Conservation (phyloP, 2,797 vertebrate species). For the Apogon talboti region DNA sequence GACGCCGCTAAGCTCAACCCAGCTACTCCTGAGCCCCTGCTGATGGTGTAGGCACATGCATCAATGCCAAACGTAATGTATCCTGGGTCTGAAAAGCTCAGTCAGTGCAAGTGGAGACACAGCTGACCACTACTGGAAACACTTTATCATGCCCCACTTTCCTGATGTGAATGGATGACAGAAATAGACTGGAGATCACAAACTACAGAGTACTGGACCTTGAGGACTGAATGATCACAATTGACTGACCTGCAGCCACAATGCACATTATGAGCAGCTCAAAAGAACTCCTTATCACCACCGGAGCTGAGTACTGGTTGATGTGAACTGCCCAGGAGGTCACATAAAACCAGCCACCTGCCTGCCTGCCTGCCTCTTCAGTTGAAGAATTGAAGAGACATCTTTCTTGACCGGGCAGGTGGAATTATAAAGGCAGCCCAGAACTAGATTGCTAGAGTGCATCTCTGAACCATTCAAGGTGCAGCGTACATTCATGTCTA, state of each 20-base stretch:
- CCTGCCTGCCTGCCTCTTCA: slow-evolving; percentile 14
- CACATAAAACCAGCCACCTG: slow-evolving; percentile 23
- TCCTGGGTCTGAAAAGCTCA: slow-evolving; percentile 11
- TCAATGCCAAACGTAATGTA: slow-evolving; percentile 16
- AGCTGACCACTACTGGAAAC: slow-evolving; percentile 26
- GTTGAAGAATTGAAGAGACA: slow-evolving; percentile 5
- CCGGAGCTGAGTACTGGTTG: slow-evolving; percentile 23
- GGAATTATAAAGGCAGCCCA: slow-evolving; percentile 11
- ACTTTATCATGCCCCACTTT: slow-evolving; percentile 20
- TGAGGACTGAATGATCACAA: slow-evolving; percentile 10
- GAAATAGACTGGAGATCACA: slow-evolving; percentile 2
- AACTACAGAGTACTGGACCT: slow-evolving; percentile 1
- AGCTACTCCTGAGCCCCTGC: slow-evolving; percentile 3
- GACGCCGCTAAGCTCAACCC: slow-evolving; percentile 18
- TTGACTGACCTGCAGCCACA: slow-evolving; percentile 21
- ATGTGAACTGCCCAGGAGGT: slow-evolving; percentile 25
- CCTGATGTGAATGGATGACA: slow-evolving; percentile 11
- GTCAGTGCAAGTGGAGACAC: slow-evolving; percentile 33
- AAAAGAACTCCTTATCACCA: slow-evolving; percentile 21
- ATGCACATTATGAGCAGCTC: neutral
- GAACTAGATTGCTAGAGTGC: neutral
- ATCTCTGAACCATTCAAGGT: no score
- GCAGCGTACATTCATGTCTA: no score
- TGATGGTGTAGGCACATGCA: slow-evolving; percentile 18
- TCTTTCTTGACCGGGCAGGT: slow-evolving; percentile 17